Evolutionary conservation across 2,113 vertebrate species (phyloP).

Genomic region (Dicentrarchus labrax): DNA sequence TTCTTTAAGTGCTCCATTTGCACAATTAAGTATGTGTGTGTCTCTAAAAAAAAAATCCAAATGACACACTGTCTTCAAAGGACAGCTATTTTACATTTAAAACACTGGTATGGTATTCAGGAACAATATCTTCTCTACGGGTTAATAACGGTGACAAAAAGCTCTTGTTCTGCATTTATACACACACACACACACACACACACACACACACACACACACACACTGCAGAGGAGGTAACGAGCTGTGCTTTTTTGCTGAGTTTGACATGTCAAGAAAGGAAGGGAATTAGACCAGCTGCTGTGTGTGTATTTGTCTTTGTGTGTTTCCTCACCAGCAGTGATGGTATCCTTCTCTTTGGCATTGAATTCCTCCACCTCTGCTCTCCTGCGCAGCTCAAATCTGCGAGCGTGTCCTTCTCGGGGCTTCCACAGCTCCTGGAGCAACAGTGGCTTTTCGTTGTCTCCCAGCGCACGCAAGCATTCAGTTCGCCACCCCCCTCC

Average conservation of each 20-base stretch:
- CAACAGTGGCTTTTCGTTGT: constrained; percentile 93
- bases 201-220: constrained; percentile 27
- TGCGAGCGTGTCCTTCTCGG: constrained; percentile 91
- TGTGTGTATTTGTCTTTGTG: constrained; percentile 9
- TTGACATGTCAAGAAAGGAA: constrained; percentile 66
- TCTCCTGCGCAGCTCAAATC: constrained; percentile 91
- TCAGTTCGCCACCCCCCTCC: constrained; percentile 87
- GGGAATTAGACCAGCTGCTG: constrained; percentile 57
- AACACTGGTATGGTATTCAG: constrained; percentile 10
- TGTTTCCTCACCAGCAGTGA: constrained; percentile 91
- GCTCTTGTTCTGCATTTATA: constrained; percentile 35
- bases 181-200: constrained; percentile 23
- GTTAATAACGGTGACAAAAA: constrained; percentile 41
- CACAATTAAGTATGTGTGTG: background rate
- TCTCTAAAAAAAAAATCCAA: constrained; percentile 10
- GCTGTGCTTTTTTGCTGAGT: constrained; percentile 75
- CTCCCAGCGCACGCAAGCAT: constrained; percentile 90
- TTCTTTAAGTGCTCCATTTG: background rate
- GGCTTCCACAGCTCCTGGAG: constrained; percentile 97
- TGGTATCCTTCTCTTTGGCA: constrained; percentile 92
- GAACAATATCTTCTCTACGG: constrained; percentile 31
- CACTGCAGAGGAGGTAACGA: constrained; percentile 60
- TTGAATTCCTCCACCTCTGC: constrained; percentile 92
- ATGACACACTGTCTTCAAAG: constrained; percentile 14
- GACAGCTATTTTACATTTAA: background rate